phyloP scores from a whole-genome alignment of 2,113 vertebrate genomes.

The Sander vitreus region DNA sequence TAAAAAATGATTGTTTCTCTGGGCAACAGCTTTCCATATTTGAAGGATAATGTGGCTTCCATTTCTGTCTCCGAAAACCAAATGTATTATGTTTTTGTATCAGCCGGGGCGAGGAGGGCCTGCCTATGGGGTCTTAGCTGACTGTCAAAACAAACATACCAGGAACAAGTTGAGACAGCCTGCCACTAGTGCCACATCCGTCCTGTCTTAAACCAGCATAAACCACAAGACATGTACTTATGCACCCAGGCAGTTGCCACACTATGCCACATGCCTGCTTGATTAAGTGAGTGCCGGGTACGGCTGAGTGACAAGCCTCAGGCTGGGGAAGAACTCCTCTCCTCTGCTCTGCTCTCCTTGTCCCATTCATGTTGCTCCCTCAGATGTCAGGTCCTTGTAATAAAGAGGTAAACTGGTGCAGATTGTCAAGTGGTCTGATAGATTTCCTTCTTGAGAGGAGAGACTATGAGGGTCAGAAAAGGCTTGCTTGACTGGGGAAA shows the following conservation, averaged over 20 bases:
- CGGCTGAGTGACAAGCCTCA: slow-evolving; percentile 63
- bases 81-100: slow-evolving; percentile 75
- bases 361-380: slow-evolving; percentile 3
- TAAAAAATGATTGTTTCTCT: slow-evolving; percentile 55
- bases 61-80: slow-evolving; percentile 75
- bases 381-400: slow-evolving; percentile 9
- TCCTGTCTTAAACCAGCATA: slow-evolving; percentile 74
- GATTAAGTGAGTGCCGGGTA: slow-evolving; percentile 74
- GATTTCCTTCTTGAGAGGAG: not conserved
- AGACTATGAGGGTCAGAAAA: not conserved
- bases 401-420: slow-evolving; percentile 30
- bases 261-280: slow-evolving; percentile 76
- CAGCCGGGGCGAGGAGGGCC: slow-evolving; percentile 53
- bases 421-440: slow-evolving; percentile 31
- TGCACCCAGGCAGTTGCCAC: slow-evolving; percentile 71
- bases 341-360: not conserved
- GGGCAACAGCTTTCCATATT: slow-evolving; percentile 72
- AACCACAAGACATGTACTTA: slow-evolving; percentile 78
- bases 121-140: slow-evolving; percentile 73
- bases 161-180: slow-evolving; percentile 76
- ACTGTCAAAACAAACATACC: slow-evolving; percentile 85
- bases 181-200: slow-evolving; percentile 79
- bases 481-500: not conserved
- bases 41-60: slow-evolving; percentile 73
- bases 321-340: slow-evolving; percentile 43